Evolutionary conservation across 2,797 vertebrate species (phyloP).

Genomic region (Lutjanus argentimaculatus): DNA sequence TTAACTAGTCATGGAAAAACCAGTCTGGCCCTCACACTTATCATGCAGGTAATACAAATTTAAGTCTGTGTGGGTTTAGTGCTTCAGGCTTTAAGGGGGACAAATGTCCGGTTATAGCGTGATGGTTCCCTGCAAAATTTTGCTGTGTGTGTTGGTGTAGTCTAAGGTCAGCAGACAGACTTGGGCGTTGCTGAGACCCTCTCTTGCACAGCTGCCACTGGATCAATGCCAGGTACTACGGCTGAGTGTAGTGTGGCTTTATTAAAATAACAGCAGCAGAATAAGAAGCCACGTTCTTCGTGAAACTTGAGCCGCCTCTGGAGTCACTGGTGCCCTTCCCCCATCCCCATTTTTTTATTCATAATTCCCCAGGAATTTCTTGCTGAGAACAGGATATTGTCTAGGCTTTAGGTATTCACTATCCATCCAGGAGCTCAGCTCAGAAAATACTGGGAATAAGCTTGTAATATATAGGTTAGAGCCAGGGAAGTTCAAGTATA

Average conservation of each 20-base stretch:
- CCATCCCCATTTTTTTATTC: conserved; percentile 37
- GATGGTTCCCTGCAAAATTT: conserved; percentile 31
- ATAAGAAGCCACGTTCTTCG: conserved; percentile 67
- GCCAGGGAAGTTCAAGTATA: background rate
- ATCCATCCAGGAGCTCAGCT: conserved; percentile 52
- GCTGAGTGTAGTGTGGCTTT: conserved; percentile 65
- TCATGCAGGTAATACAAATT: background rate
- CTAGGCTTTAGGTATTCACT: conserved; percentile 66
- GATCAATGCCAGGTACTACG: conserved; percentile 55
- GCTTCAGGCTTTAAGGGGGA: background rate
- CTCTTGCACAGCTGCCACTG: conserved; percentile 66
- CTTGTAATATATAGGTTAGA: conserved; percentile 26
- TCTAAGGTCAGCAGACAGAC: conserved; percentile 71
- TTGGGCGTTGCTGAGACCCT: conserved; percentile 57
- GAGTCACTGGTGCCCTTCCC: conserved; percentile 53
- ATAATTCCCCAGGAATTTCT: conserved; percentile 76
- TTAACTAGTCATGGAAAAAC: background rate
- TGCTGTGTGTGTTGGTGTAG: conserved; percentile 34
- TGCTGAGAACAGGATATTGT: conserved; percentile 82
- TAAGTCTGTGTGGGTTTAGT: conserved; percentile 22
- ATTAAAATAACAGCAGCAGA: conserved; percentile 79
- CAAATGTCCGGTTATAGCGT: conserved; percentile 10
- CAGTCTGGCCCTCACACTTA: background rate
- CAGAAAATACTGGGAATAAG: conserved; percentile 51
- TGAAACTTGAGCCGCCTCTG: conserved; percentile 62